Conservation (phyloP, 2,797 vertebrate genomes). For the Echiichthys vipera region DNA sequence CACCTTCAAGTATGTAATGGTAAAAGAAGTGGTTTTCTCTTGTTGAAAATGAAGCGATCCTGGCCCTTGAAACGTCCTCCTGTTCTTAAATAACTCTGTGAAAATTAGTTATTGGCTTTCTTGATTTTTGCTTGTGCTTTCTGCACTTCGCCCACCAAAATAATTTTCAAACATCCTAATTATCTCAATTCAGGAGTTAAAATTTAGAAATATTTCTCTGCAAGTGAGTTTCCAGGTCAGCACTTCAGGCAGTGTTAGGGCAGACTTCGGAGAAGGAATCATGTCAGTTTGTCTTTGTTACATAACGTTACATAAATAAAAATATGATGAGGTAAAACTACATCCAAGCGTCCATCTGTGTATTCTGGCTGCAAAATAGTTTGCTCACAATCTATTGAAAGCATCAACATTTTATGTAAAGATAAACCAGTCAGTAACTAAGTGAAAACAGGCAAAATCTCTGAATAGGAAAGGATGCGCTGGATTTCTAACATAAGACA, state of each 20-base stretch:
- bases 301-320: too few species aligned
- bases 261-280: too few species aligned
- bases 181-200: neutral
- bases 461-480: too few species aligned
- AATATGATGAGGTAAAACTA: too few species aligned
- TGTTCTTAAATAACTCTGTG: neutral
- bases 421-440: too few species aligned
- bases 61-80: neutral
- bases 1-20: neutral
- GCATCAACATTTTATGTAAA: too few species aligned
- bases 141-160: neutral
- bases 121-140: neutral
- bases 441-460: too few species aligned
- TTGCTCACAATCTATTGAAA: too few species aligned
- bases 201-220: slow-evolving; percentile 32
- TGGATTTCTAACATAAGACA: too few species aligned
- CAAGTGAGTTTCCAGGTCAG: slow-evolving; percentile 20
- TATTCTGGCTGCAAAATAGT: too few species aligned
- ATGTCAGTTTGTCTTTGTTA: too few species aligned
- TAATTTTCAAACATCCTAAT: slow-evolving; percentile 18
- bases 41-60: neutral
- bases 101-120: neutral
- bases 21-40: neutral
- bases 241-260: slow-evolving; percentile 39
- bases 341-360: too few species aligned